Evolutionary conservation across 2,113 vertebrate genomes (phyloP).

Genomic region (Thinocorus orbignyianus): DNA sequence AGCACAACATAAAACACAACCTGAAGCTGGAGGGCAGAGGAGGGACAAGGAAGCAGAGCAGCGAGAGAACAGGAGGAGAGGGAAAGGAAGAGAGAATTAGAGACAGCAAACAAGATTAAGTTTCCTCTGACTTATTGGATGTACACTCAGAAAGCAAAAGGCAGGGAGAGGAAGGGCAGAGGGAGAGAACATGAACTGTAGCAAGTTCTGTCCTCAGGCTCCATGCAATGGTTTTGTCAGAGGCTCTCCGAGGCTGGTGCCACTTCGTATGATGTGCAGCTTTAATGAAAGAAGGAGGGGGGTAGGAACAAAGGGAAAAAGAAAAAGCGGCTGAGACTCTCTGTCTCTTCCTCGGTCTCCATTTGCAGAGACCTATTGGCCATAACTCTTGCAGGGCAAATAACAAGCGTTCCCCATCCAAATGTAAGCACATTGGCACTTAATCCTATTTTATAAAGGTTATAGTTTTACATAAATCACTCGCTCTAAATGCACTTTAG

Average conservation of each 20-base stretch:
- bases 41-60: neutral
- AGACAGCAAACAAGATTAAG: constrained; percentile 54
- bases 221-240: constrained; percentile 33
- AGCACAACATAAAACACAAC: neutral
- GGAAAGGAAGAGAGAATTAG: constrained; percentile 27
- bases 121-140: constrained; percentile 57
- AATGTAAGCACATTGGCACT: constrained; percentile 69
- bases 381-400: constrained; percentile 69
- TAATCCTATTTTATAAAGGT: constrained; percentile 71
- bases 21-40: constrained; percentile 29
- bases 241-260: constrained; percentile 19
- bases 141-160: constrained; percentile 32
- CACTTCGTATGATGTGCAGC: constrained; percentile 58
- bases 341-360: constrained; percentile 43
- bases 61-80: neutral
- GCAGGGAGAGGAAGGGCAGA: constrained; percentile 20
- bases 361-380: constrained; percentile 49
- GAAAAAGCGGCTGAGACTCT: constrained; percentile 45
- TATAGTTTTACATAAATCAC: constrained; percentile 70
- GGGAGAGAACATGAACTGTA: constrained; percentile 29
- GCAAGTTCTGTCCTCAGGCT: constrained; percentile 57
- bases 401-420: constrained; percentile 58
- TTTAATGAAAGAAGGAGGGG: constrained; percentile 67
- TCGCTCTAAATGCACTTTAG: constrained; percentile 62
- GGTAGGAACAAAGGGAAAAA: neutral